Base-by-base conservation (phyloP, 2,888 invertebrate species). In the Dryococelus australis region DNA sequence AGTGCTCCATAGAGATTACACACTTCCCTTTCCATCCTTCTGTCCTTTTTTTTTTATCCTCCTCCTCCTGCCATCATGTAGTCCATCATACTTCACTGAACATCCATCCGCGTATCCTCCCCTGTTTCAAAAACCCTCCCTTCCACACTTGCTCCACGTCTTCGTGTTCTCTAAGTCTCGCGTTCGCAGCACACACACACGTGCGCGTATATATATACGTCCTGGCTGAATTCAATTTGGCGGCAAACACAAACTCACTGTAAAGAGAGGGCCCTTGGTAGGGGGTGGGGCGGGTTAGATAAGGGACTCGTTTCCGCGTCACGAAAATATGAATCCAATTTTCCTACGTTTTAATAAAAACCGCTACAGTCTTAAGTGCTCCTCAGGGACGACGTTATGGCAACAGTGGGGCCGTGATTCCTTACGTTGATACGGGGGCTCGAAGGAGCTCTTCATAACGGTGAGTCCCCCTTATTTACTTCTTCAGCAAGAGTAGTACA, bases 1-100 rank as follows among this genome's bases (percentile, higher is more conserved):
- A 65, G 65, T 65, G 65, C 65, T 65, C 65, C 65, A 65, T 65
- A 65, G 65, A 65, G 65, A 65, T 65, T 65, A 65, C 65, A 65
- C 65, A 65, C 65, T 65, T 65, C 65, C n/a, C 65, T 65, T 24
- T n/a, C 65, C 65, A 65, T 65, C 24, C 65, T 65, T 65, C n/a
- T 65, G n/a, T 65, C 65, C n/a, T 65, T 20, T 51, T 65, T 24
- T n/a, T n/a, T 65, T 65, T 65, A 65, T 65, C n/a, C n/a, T n/a
- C 65, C 65, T 65, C 65, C 65, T 65, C 65, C 65, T 65, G 65
- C 65, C 65, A 65, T 65, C 65, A 24, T 65, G 65, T 65, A 65
- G 65, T 65, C 65, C 65, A 24, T 65, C 65, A 65, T 65, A 65
- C 65, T 65, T 65, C 65, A 65, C 65, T 65, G 65, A 65, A 65